Percentiles rank a stretch among this genome's conserved stretches.
phyloP scores from a whole-genome alignment of 2,888 invertebrate genomes.

The Amphiduros pacificus region DNA sequence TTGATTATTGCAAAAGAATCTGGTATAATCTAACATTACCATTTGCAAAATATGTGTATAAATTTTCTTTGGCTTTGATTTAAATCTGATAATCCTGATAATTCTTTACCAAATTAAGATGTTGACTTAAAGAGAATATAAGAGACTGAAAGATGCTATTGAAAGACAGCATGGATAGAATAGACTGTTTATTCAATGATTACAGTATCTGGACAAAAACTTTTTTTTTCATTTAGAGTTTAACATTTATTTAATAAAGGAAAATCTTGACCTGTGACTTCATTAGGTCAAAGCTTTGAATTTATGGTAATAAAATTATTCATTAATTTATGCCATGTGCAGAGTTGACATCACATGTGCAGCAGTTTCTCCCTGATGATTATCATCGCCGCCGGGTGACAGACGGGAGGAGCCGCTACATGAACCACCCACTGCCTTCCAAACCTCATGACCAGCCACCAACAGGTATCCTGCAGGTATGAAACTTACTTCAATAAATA shows the following conservation, averaged over 20 bases:
- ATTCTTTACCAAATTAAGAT: neutral
- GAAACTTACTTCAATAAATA: too few relatives aligned
- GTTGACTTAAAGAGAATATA: too few relatives aligned
- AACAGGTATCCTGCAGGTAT: neutral
- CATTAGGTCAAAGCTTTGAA: too few relatives aligned
- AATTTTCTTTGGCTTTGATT: neutral
- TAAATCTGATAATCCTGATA: neutral
- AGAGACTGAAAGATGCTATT: too few relatives aligned
- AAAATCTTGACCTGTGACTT: too few relatives aligned
- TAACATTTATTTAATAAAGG: too few relatives aligned
- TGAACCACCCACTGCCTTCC: constrained; percentile 13
- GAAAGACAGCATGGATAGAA: too few relatives aligned
- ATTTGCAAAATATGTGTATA: neutral
- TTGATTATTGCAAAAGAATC: neutral
- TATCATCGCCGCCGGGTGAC: neutral
- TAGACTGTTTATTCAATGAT: too few relatives aligned
- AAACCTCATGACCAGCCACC: neutral
- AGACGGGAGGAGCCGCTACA: constrained; percentile 7
- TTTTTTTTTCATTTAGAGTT: too few relatives aligned
- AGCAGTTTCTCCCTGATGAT: constrained; percentile 4
- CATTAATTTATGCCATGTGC: neutral
- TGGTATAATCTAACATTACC: neutral
- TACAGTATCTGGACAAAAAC: too few relatives aligned
- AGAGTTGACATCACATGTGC: constrained; percentile 1
- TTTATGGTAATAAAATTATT: neutral